Conservation (phyloP, 1,140 invertebrate species). For the Pseudoatta argentina region DNA sequence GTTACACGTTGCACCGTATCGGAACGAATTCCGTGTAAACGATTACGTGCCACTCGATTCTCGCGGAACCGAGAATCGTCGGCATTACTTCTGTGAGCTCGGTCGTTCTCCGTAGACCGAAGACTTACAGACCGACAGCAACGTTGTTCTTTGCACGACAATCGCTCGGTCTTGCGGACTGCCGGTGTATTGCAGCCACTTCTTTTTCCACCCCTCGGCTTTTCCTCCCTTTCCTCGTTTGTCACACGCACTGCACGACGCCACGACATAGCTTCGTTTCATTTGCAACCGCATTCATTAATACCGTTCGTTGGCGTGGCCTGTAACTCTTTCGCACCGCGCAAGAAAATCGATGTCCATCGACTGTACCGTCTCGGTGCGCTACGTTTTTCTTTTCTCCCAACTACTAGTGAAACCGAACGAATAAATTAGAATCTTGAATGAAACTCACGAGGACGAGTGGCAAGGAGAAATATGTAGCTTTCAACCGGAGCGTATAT, state of each 20-base stretch:
- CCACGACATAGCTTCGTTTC: conserved; percentile 57
- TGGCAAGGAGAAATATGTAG: conserved; percentile 2
- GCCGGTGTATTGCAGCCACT: conserved; percentile 9
- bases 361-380: conserved; percentile 26
- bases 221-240: conserved; percentile 50
- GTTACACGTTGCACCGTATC: conserved; percentile 38
- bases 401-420: conserved; percentile 24
- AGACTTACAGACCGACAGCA: conserved; percentile 42
- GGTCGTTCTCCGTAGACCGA: conserved; percentile 22
- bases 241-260: conserved; percentile 53
- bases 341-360: conserved; percentile 55
- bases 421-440: conserved; percentile 54
- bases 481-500: not conserved
- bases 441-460: conserved; percentile 7
- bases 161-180: conserved; percentile 29
- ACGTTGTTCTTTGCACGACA: conserved; percentile 55
- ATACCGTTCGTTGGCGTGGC: conserved; percentile 54
- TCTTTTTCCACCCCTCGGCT: conserved; percentile 31
- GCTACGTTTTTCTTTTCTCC: conserved; percentile 20
- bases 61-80: conserved; percentile 33
- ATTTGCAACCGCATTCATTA: conserved; percentile 68
- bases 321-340: conserved; percentile 35
- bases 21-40: conserved; percentile 53
- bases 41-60: conserved; percentile 58
- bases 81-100: conserved; percentile 34